Conservation (phyloP, 2,113 vertebrate species). For the Phycodurus eques region DNA sequence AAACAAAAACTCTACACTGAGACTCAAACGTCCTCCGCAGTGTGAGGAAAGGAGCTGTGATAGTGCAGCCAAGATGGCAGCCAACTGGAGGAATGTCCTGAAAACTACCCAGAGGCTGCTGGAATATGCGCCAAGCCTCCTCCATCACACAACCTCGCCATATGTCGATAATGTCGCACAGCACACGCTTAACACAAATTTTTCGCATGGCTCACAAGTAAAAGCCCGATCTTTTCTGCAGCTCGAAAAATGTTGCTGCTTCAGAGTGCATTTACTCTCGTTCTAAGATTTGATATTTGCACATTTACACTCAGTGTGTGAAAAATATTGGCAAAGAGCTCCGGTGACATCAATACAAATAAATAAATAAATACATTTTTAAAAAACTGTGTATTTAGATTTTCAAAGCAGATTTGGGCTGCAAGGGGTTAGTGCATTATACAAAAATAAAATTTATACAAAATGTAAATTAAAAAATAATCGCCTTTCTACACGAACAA, state of each 20-base stretch:
- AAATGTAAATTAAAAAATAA: no score
- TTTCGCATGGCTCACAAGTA: background rate
- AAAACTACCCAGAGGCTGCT: constrained; percentile 67
- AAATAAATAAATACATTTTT: no score
- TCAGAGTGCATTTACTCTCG: background rate
- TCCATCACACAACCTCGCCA: constrained; percentile 52
- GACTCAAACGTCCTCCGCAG: constrained; percentile 18
- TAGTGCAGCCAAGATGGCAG: constrained; percentile 41
- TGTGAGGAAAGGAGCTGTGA: constrained; percentile 32
- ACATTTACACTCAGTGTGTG: background rate
- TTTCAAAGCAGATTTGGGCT: no score
- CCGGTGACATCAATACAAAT: background rate
- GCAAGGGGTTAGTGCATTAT: no score
- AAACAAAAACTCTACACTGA: background rate
- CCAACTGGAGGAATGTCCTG: constrained; percentile 62
- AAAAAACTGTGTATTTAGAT: no score
- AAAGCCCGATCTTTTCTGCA: background rate
- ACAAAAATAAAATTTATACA: no score
- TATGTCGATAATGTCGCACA: constrained; percentile 43
- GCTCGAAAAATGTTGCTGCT: background rate
- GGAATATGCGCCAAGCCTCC: constrained; percentile 47
- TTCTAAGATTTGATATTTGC: background rate
- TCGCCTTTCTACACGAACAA: no score
- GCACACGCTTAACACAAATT: background rate
- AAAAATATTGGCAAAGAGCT: background rate